Conservation (phyloP, 2,797 vertebrate species). For the Pempheris klunzingeri region DNA sequence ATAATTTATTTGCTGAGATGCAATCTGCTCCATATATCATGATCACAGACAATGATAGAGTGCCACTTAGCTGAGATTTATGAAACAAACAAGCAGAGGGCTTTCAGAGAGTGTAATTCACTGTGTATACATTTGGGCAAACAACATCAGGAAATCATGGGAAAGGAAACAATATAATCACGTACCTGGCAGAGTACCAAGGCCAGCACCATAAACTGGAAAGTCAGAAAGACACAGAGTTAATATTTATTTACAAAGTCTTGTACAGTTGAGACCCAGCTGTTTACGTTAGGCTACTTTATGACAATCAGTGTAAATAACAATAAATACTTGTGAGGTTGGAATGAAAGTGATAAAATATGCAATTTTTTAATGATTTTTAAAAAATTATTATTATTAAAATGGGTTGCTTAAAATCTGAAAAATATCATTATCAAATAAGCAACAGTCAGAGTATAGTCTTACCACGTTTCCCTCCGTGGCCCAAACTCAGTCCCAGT, state of each 20-base stretch:
- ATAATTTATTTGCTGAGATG: slow-evolving; percentile 31
- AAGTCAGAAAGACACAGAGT: slow-evolving; percentile 33
- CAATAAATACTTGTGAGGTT: neutral
- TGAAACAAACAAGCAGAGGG: slow-evolving; percentile 33
- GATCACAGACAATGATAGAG: slow-evolving; percentile 27
- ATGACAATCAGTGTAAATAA: neutral
- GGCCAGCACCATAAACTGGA: slow-evolving; percentile 76
- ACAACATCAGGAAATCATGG: neutral
- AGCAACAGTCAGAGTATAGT: no score
- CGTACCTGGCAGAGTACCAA: slow-evolving; percentile 76
- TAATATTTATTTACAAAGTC: slow-evolving; percentile 4
- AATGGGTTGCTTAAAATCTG: no score
- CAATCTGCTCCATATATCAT: slow-evolving; percentile 20
- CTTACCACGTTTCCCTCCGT: slow-evolving; percentile 74
- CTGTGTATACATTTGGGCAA: neutral
- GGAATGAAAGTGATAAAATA: neutral
- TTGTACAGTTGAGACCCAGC: neutral
- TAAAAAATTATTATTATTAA: no score
- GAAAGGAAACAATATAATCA: neutral
- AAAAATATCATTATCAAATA: no score
- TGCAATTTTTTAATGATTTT: no score
- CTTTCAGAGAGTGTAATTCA: neutral
- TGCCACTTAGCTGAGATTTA: slow-evolving; percentile 44
- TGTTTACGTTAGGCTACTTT: neutral
- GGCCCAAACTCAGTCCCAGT: slow-evolving; percentile 63